Percentiles rank a stretch among this genome's conserved stretches.
Conservation (phyloP, 1,140 invertebrate genomes). For the Chlorops oryzae region DNA sequence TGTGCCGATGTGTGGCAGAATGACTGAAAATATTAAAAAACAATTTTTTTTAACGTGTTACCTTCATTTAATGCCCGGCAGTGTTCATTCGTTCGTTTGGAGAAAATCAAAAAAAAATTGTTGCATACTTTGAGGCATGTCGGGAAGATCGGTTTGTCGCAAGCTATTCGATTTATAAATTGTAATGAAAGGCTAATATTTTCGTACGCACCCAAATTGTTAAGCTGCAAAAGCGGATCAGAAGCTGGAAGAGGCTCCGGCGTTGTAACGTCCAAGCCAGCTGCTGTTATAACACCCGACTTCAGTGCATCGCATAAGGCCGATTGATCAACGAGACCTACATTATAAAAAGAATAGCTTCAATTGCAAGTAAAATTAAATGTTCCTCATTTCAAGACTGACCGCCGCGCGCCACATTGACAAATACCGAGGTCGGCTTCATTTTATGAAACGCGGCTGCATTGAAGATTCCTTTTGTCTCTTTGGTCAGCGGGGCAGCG, state of each 20-base stretch:
- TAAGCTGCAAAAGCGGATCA: constrained; percentile 66
- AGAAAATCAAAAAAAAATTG: no score
- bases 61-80: no score
- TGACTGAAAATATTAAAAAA: constrained; percentile 53
- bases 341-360: no score
- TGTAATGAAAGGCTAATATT: no score
- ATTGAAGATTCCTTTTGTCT: constrained; percentile 69
- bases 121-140: no score
- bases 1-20: constrained; percentile 82
- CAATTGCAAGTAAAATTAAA: not conserved
- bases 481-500: constrained; percentile 60
- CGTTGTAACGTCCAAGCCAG: constrained; percentile 83
- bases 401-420: constrained; percentile 75
- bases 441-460: constrained; percentile 64
- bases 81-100: no score
- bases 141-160: not conserved
- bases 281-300: constrained; percentile 67
- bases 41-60: no score
- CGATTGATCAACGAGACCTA: constrained; percentile 66
- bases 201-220: constrained; percentile 71
- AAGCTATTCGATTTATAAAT: constrained; percentile 6
- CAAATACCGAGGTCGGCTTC: constrained; percentile 70
- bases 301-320: constrained; percentile 68
- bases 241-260: constrained; percentile 80
- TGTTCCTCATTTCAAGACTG: constrained; percentile 7